A percentile compares a stretch with the other conserved stretches of the same genome.
phyloP scores from a whole-genome alignment of 2,113 vertebrate species.

The Notothenia coriiceps region DNA sequence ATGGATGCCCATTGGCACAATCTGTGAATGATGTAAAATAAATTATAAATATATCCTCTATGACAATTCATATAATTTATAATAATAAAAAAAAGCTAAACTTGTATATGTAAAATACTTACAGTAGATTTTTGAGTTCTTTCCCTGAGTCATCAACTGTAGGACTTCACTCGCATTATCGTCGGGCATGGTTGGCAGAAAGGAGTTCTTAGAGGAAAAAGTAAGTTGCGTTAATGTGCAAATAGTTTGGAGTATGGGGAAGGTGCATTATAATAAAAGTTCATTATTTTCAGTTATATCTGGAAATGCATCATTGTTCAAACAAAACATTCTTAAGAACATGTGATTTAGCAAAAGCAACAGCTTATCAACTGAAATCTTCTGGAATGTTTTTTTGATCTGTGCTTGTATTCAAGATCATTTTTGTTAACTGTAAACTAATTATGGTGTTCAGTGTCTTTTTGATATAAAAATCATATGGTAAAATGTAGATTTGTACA shows the following conservation, averaged over 20 bases:
- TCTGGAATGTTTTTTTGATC: no score
- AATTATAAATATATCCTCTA: neutral
- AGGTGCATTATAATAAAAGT: neutral
- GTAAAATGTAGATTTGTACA: no score
- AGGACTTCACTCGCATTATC: slow-evolving; percentile 64
- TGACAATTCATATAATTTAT: neutral
- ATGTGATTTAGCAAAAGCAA: no score
- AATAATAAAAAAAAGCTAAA: neutral
- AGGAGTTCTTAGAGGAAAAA: slow-evolving; percentile 44
- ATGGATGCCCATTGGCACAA: slow-evolving; percentile 71
- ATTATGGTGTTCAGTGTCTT: no score
- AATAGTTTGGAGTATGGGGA: neutral
- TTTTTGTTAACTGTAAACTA: no score
- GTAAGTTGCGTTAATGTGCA: neutral
- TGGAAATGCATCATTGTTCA: no score
- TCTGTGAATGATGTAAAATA: slow-evolving; percentile 46
- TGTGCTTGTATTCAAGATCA: no score
- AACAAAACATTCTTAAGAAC: no score
- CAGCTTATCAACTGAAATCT: no score
- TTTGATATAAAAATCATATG: no score
- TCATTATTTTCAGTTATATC: no score
- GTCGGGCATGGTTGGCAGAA: slow-evolving; percentile 83
- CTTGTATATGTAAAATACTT: slow-evolving; percentile 42
- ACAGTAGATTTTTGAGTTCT: slow-evolving; percentile 39
- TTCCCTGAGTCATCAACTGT: slow-evolving; percentile 18